Base-by-base conservation (phyloP, 2,888 invertebrate genomes). In the Melieria picta region DNA sequence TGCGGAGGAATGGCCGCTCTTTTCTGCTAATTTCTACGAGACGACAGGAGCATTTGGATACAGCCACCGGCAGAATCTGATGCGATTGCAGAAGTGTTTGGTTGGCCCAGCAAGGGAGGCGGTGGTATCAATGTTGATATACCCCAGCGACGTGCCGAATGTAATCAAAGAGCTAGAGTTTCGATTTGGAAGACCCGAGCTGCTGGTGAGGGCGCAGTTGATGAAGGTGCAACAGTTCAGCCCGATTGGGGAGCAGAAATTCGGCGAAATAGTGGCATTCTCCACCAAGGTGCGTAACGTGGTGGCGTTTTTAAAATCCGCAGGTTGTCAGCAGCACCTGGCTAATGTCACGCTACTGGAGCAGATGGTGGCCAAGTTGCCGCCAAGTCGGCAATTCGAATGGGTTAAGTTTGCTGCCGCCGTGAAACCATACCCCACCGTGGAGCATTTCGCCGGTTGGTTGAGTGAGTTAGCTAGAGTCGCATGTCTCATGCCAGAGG, bases 181-280 rank as follows among this genome's bases (percentile, higher is more conserved):
- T 56, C 43, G 73, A 30, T 74, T 76, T 65, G 74, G 74, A 16
- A 60, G 74, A 11, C 66, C 75, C 30, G 75, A 75, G 45, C 13
- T 74, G 30, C 13, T 76, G 9, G 68, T 76, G 7, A 56, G 70
- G 5, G 71, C 66, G 5, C 48, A 74, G 52, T 47, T 67, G 30
- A 5, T 30, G 5, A 72, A 67, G 63, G 11, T 72, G 43, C 67
- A 72, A 30, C 57, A 72, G 48, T 64, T 67, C 10, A 66, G 57
- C 10, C 13, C 16, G 45, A 66, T 69, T n/a, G 6, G 30, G 5
- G 66, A 66, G n/a, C 56, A 65, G 1, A 72, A 69, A 6, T 48
- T 61, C 5, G 72, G 61, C 5, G 61, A 65, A 11, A 57, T 76
- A 5, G 43, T 76, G n/a, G 50, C 65, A 50, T 71, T 74, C 5